Evolutionary conservation across 2,888 invertebrate species (phyloP).

Genomic region (Operophtera brumata): DNA sequence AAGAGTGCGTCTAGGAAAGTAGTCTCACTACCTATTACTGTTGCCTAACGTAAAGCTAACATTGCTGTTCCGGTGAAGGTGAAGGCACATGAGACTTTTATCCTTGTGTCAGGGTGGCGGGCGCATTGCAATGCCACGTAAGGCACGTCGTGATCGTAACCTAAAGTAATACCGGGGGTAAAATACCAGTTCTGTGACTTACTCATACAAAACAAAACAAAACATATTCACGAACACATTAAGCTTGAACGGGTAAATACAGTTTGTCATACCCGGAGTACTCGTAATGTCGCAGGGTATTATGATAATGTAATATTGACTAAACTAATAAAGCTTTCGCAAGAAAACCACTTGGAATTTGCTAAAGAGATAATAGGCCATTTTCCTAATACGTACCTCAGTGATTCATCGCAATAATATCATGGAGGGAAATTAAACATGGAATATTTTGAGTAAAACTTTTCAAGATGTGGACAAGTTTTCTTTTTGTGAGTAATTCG

Average conservation of each 20-base stretch:
- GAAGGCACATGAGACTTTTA: no score
- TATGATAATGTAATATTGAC: slow-evolving; percentile 25
- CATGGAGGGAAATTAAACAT: slow-evolving; percentile 11
- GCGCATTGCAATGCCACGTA: no score
- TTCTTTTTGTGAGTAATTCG: neutral
- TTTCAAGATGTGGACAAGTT: neutral
- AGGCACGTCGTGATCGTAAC: no score
- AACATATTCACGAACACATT: neutral
- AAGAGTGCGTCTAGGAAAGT: no score
- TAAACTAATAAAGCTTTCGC: slow-evolving; percentile 19
- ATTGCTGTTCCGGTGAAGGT: no score
- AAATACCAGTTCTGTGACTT: no score
- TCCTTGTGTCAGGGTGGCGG: no score
- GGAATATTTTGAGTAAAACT: slow-evolving; percentile 8
- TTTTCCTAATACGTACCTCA: slow-evolving; percentile 13
- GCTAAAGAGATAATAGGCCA: slow-evolving; percentile 15
- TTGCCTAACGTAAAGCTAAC: no score
- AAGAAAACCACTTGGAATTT: slow-evolving; percentile 19
- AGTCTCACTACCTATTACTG: no score
- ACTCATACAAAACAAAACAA: no score
- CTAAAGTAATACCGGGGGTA: neutral
- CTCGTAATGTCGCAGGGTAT: slow-evolving; percentile 13
- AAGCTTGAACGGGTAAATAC: neutral
- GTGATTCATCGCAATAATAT: slow-evolving; percentile 14
- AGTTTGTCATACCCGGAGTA: slow-evolving; percentile 2